These are phyloP conservation scores for Anser cygnoides DNA, from an alignment of 2,113 vertebrate genomes.

Conservation along the genomic window DNA sequence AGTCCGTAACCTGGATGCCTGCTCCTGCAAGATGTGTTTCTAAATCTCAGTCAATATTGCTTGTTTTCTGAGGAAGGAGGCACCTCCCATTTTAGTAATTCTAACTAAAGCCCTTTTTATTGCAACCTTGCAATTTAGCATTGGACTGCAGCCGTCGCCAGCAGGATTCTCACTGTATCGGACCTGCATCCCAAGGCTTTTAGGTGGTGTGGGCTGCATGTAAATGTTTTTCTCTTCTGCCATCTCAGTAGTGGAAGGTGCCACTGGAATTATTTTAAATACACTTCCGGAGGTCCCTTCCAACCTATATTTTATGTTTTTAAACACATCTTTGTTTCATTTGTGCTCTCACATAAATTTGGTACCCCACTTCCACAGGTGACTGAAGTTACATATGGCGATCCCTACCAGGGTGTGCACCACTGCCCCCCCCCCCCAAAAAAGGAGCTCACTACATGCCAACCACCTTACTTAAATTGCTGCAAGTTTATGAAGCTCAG, in stretches of 20 bases:
- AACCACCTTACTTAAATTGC: neutral
- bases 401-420: neutral
- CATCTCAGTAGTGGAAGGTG: slow-evolving; percentile 52
- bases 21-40: slow-evolving; percentile 84
- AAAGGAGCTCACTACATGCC: neutral
- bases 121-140: slow-evolving; percentile 71
- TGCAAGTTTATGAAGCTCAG: neutral
- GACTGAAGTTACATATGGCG: neutral
- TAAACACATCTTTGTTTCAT: neutral
- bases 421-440: neutral
- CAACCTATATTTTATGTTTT: neutral
- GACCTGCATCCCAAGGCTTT: slow-evolving; percentile 41
- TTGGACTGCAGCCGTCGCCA: slow-evolving; percentile 60
- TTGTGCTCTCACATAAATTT: neutral
- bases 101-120: slow-evolving; percentile 77
- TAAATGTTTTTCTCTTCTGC: slow-evolving; percentile 65
- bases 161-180: slow-evolving; percentile 46
- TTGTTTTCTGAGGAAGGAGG: slow-evolving; percentile 78
- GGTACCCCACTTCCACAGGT: neutral
- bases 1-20: slow-evolving; percentile 76
- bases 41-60: slow-evolving; percentile 84
- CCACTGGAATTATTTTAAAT: neutral
- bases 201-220: neutral
- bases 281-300: neutral
- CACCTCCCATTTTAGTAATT: slow-evolving; percentile 71